Conservation (phyloP, 2,797 vertebrate species). For the Tauraco hartlaubi region DNA sequence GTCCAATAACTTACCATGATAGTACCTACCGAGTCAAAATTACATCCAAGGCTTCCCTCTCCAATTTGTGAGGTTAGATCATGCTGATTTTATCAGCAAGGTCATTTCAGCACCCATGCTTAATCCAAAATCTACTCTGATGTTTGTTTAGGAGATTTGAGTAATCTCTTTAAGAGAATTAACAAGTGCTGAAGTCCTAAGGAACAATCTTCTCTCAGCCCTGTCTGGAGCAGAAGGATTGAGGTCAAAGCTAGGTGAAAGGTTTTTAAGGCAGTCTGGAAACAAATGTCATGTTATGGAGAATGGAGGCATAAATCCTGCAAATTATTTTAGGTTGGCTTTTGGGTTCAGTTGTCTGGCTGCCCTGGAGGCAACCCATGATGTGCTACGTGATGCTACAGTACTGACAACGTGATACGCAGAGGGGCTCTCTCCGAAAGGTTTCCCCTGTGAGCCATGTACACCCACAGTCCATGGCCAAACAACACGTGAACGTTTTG, state of each 20-base stretch:
- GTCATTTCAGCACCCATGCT: constrained; percentile 17
- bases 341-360: not conserved
- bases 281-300: not conserved
- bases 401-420: rapidly evolving
- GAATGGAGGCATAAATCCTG: not conserved
- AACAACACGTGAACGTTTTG: not conserved
- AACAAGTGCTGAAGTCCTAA: constrained; percentile 20
- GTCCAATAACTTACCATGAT: not conserved
- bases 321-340: not conserved
- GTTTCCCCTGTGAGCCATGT: not conserved
- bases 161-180: constrained; percentile 71
- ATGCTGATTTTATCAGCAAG: constrained; percentile 32
- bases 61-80: not conserved
- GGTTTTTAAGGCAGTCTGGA: not conserved
- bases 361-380: not conserved
- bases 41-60: not conserved
- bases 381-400: too few relatives aligned
- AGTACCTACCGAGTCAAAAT: not conserved
- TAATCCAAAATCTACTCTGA: constrained; percentile 45
- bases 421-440: not conserved
- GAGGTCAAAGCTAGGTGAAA: constrained; percentile 12
- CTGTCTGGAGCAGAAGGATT: not conserved
- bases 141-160: constrained; percentile 61
- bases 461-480: not conserved
- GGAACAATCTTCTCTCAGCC: not conserved